Conservation (phyloP, 2,113 vertebrate genomes). For the Zosterops pallidus region DNA sequence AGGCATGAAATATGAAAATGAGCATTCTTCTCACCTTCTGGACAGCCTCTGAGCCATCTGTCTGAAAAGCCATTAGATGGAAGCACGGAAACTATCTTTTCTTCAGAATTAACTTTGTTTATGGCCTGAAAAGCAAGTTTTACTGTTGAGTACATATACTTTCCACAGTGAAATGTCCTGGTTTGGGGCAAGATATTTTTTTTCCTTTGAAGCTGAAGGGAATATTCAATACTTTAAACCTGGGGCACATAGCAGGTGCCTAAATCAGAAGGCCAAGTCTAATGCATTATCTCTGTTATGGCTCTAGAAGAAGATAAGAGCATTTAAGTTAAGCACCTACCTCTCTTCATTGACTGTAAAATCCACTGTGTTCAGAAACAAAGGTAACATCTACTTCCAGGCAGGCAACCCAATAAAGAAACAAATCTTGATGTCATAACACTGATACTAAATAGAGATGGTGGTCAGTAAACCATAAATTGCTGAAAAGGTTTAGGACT, state of each 20-base stretch:
- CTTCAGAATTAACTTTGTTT: not conserved
- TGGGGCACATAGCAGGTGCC: not conserved
- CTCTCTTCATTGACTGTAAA: not conserved
- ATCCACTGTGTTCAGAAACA: not conserved
- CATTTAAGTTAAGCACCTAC: rapidly evolving
- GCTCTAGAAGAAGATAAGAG: not conserved
- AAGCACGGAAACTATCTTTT: not conserved
- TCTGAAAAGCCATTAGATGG: not conserved
- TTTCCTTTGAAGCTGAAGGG: not conserved
- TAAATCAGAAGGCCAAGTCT: not conserved
- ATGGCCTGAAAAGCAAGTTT: not conserved
- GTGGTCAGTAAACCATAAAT: not conserved
- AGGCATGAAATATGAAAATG: not conserved
- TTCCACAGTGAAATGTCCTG: not conserved
- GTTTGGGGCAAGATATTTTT: not conserved
- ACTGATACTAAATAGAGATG: not conserved
- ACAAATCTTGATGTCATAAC: not conserved
- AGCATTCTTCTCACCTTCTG: not conserved
- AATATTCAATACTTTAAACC: not conserved
- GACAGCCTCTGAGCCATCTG: not conserved
- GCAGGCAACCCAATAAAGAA: not conserved
- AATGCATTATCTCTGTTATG: not conserved
- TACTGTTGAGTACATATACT: not conserved
- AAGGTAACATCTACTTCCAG: not conserved
- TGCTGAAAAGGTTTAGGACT: not conserved